A percentile compares a stretch with the other conserved stretches of the same genome.
These are phyloP conservation scores for Conus betulinus DNA, from an alignment of 1,140 invertebrate species.

Conservation along the genomic window DNA sequence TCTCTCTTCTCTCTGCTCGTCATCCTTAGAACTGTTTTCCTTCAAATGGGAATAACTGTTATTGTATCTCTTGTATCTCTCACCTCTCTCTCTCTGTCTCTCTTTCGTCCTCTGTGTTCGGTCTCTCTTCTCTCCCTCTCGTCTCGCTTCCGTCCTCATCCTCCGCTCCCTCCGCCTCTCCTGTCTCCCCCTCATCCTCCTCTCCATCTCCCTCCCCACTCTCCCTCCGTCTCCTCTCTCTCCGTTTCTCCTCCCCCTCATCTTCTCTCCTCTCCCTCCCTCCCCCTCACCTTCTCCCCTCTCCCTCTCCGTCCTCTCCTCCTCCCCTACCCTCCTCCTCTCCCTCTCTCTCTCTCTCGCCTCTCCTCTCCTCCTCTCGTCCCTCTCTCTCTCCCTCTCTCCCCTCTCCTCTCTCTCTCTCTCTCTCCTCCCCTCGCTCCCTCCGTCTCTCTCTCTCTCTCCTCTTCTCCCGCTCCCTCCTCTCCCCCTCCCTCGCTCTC, in stretches of 20 bases:
- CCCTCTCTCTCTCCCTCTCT: slow-evolving; percentile 2
- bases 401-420: neutral
- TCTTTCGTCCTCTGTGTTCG: neutral
- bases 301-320: neutral
- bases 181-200: neutral
- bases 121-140: neutral
- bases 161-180: slow-evolving; percentile 8
- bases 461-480: neutral
- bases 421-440: neutral
- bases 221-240: neutral
- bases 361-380: neutral
- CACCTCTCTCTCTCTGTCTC: slow-evolving; percentile 5
- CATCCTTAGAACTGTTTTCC: too few species aligned
- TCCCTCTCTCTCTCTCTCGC: too few species aligned
- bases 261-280: neutral
- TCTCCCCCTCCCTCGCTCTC: neutral
- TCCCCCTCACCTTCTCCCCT: neutral
- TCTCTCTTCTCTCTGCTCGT: too few species aligned
- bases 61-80: neutral
- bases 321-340: neutral
- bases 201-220: neutral
- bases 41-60: neutral
- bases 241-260: too few species aligned
- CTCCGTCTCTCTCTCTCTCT: neutral
- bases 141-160: neutral